phyloP scores from a whole-genome alignment of 2,888 invertebrate species.

The Ashinkailepas kermadecensis region DNA sequence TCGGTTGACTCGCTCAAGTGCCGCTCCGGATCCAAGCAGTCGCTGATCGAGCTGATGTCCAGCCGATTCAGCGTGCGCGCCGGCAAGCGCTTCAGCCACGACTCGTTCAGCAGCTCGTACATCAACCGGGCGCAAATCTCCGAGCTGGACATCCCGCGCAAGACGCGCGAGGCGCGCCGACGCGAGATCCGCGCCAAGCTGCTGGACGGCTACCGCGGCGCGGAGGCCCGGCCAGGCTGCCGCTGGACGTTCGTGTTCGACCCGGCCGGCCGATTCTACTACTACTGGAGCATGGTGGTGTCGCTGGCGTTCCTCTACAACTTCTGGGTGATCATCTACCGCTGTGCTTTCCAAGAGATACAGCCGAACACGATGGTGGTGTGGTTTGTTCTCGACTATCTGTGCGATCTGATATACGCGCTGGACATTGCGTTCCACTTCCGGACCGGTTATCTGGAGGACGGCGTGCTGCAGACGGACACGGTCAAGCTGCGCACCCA shows the following conservation, averaged over 20 bases:
- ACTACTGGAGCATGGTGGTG: constrained; percentile 96
- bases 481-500: constrained; percentile 85
- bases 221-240: constrained; percentile 56
- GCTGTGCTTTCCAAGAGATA: constrained; percentile 97
- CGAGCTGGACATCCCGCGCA: constrained; percentile 66
- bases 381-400: constrained; percentile 74
- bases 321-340: constrained; percentile 96
- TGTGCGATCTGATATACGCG: constrained; percentile 91
- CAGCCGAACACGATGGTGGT: constrained; percentile 44
- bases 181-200: constrained; percentile 43
- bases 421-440: constrained; percentile 96
- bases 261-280: constrained; percentile 91
- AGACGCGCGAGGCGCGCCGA: constrained; percentile 43
- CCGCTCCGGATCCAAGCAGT: constrained; percentile 55
- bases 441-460: constrained; percentile 87
- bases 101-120: constrained; percentile 63
- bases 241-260: constrained; percentile 97
- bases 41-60: constrained; percentile 63
- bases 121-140: constrained; percentile 58
- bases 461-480: constrained; percentile 95
- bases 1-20: constrained; percentile 38
- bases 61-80: constrained; percentile 60
- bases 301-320: constrained; percentile 93
- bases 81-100: constrained; percentile 53
- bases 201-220: constrained; percentile 40